Conservation (phyloP, 1,140 invertebrate species). For the Heliconius melpomene region DNA sequence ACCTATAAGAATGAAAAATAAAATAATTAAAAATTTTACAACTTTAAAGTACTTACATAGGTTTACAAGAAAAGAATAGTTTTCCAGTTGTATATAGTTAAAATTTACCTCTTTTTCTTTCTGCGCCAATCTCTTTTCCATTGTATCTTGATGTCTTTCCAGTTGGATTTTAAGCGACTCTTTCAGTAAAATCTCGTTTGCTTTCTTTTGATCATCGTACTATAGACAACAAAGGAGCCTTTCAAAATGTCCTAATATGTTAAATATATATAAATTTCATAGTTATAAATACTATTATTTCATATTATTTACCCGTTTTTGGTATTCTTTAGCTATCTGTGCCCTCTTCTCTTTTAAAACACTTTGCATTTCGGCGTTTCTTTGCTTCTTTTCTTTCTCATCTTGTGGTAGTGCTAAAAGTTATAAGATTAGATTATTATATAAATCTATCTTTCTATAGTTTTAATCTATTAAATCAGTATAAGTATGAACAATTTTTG, state of each 20-base stretch:
- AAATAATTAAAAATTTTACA: no score
- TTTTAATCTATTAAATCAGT: no score
- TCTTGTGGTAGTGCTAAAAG: slow-evolving; percentile 45
- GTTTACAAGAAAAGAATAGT: no score
- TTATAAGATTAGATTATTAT: background rate
- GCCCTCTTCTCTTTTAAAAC: slow-evolving; percentile 41
- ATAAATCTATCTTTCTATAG: no score
- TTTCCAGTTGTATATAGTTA: background rate
- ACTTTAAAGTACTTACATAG: no score
- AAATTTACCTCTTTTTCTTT: slow-evolving; percentile 54
- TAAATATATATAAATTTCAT: no score
- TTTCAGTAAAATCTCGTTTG: slow-evolving; percentile 50
- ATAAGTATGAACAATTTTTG: no score
- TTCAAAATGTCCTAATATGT: no score
- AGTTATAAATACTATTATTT: background rate
- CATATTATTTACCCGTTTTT: slow-evolving; percentile 41
- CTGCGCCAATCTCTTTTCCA: slow-evolving; percentile 41
- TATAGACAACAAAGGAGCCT: slow-evolving; percentile 16
- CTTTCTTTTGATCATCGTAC: slow-evolving; percentile 45
- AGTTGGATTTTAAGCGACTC: slow-evolving; percentile 48
- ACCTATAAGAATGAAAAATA: no score
- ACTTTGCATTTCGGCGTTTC: slow-evolving; percentile 37
- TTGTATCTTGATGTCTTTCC: slow-evolving; percentile 50
- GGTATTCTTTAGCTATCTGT: slow-evolving; percentile 54
- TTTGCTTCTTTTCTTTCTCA: slow-evolving; percentile 41